Evolutionary conservation across 1,140 invertebrate genomes (phyloP), one percentile per base, ranked within the genome.

Genomic region (Phocides pigmalion): DNA sequence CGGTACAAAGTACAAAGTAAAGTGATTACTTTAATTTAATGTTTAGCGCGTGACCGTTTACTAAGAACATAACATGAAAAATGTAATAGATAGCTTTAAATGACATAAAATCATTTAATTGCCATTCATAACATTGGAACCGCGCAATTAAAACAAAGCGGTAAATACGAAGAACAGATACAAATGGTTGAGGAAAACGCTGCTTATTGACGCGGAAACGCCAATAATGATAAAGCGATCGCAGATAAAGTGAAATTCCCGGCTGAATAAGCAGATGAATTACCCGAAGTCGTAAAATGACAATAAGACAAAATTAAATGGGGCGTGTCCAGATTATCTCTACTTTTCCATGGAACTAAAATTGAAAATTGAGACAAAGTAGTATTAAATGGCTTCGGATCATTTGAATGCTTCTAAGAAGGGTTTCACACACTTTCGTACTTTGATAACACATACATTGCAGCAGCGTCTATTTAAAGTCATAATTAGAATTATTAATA

Each of bases 91-190:
- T 35, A 35, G 32, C 3, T 12, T 2, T n/a, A 14, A 14, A 5
- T 0, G 1, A 39, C 4, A 39, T 39, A n/a, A 39, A 39, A 39
- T n/a, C 12, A 39, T 14, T 39, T 39, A 14, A 39, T 39, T 14
- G 14, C 12, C 11, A 14, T 39, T 39, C 25, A 15, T 15, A 17
- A 51, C 35, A 51, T 25, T 14, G n/a, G n/a, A n/a, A 42, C 9
- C 9, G 20, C 14, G 41, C 41, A 20, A 44, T 56, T 42, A 56
- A 17, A 28, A 16, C 4, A 17, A 50, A 50, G 25, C 37, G 16
- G 2, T 28, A 44, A 56, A 56, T 56, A 9, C 22, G 14, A 56
- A 56, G 39, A 42, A 17, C 39, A 44, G 39, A 42, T 25, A 56
- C 39, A 32, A 28, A 42, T 12, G 39, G 39, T 22, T 28, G 37